Evolutionary conservation across 2,888 invertebrate genomes (phyloP), one percentile per base, ranked within the genome.

Genomic region (Schrankia costaestrigalis): DNA sequence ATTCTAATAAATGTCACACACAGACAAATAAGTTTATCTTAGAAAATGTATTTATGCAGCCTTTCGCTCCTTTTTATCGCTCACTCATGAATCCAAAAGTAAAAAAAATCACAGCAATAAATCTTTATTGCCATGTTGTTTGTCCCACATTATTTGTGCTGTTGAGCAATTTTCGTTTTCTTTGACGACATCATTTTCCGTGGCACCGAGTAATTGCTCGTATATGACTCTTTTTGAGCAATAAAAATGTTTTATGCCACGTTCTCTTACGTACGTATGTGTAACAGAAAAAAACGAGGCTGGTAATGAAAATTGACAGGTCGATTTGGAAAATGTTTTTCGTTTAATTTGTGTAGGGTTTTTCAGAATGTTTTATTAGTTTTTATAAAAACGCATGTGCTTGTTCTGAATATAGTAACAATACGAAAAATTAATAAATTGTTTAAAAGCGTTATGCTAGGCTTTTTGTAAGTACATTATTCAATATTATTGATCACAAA

Each of bases 61-160:
- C n/a, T n/a, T n/a, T n/a, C n/a, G n/a, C 60, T 41, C 3, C 19
- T 30, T 36, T 46, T 39, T 34, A 3, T 39, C 5, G 14, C 50
- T 60, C 46, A 33, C 4, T 15, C 44, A 49, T 32, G 17, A 4
- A 11, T 11, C 31, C 41, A 46, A 61, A 46, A 57, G 67, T 78
- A 76, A 82, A 82, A n/a, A n/a, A 83, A 82, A 82, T 75, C 74
- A 70, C 54, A 50, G 72, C 78, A 78, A 81, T 83, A 84, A 82
- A 84, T 85, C 78, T 83, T 82, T 84, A 84, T 80, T 76, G 80
- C 72, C 70, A 67, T 76, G 81, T 79, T 83, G 78, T 82, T 83
- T 79, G 77, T 63, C 64, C 65, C 71, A 66, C 75, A 75, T 80
- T 82, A 80, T 81, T 85, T 81, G 76, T 78, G 78, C 71, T 63